A percentile compares a stretch with the other conserved stretches of the same genome.
phyloP scores from a whole-genome alignment of 2,888 invertebrate genomes.

The Anaspis maculata region DNA sequence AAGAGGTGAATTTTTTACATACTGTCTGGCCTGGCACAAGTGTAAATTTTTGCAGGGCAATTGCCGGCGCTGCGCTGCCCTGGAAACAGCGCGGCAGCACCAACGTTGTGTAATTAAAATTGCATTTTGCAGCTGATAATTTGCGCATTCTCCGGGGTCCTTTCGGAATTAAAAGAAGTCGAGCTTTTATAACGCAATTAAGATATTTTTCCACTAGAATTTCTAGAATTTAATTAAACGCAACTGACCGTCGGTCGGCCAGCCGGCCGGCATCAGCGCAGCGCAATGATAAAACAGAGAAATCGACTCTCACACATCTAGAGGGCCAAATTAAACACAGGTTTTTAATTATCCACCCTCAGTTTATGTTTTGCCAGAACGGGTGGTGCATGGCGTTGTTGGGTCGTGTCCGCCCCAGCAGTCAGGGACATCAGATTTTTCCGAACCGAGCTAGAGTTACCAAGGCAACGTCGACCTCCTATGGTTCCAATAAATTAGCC shows the following conservation, averaged over 20 bases:
- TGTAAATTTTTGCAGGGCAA: no score
- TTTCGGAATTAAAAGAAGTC: slow-evolving; percentile 18
- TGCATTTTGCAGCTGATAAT: no score
- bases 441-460: slow-evolving; percentile 11
- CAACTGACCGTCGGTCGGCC: slow-evolving; percentile 16
- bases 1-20: no score
- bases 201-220: slow-evolving; percentile 25
- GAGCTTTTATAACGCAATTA: slow-evolving; percentile 20
- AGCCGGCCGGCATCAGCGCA: no score
- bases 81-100: no score
- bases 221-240: slow-evolving; percentile 26
- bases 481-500: slow-evolving; percentile 14
- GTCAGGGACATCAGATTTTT: slow-evolving; percentile 14
- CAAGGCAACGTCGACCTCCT: slow-evolving; percentile 13
- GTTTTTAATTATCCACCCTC: slow-evolving; percentile 21
- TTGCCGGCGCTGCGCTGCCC: no score
- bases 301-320: slow-evolving; percentile 15
- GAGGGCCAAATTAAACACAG: slow-evolving; percentile 18
- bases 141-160: no score
- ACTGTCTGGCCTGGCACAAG: no score
- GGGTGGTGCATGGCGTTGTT: no score
- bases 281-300: slow-evolving; percentile 18
- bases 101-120: no score
- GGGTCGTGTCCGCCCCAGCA: slow-evolving; percentile 12
- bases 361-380: slow-evolving; percentile 16